A percentile compares a stretch with the other conserved stretches of the same genome.
phyloP scores from a whole-genome alignment of 2,113 vertebrate genomes.

The Heptranchias perlo region DNA sequence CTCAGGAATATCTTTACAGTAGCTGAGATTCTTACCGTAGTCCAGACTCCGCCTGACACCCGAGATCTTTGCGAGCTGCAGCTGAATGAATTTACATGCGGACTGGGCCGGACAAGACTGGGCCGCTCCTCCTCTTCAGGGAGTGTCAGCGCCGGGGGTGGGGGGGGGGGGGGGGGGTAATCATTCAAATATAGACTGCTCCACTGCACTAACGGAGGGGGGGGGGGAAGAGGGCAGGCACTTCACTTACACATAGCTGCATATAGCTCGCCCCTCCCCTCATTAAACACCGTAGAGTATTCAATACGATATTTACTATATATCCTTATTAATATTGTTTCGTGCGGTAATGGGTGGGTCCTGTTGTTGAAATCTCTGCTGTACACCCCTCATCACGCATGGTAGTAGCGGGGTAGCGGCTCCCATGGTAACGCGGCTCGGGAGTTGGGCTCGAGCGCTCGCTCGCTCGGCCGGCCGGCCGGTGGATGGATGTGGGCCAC shows the following conservation, averaged over 20 bases:
- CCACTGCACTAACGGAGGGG: background rate
- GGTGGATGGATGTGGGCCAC: background rate
- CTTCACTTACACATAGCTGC: background rate
- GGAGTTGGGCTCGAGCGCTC: background rate
- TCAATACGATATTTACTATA: fast-evolving
- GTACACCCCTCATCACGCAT: background rate
- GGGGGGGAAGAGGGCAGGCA: background rate
- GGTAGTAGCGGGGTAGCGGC: background rate
- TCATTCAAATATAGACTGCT: slow-evolving; percentile 36
- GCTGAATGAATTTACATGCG: background rate
- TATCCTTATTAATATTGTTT: background rate
- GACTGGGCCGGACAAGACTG: background rate
- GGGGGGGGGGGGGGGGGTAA: background rate
- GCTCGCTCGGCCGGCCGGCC: background rate
- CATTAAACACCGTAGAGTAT: background rate
- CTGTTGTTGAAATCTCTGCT: no score
- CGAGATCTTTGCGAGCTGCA: background rate
- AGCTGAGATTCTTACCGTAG: background rate
- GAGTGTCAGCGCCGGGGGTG: background rate
- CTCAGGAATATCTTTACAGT: background rate
- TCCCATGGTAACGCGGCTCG: background rate
- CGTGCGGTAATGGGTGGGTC: background rate
- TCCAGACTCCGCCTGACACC: background rate
- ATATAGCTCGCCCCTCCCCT: background rate
- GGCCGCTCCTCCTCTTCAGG: background rate